phyloP scores from a whole-genome alignment of 2,888 invertebrate species.

The Emesis russula region DNA sequence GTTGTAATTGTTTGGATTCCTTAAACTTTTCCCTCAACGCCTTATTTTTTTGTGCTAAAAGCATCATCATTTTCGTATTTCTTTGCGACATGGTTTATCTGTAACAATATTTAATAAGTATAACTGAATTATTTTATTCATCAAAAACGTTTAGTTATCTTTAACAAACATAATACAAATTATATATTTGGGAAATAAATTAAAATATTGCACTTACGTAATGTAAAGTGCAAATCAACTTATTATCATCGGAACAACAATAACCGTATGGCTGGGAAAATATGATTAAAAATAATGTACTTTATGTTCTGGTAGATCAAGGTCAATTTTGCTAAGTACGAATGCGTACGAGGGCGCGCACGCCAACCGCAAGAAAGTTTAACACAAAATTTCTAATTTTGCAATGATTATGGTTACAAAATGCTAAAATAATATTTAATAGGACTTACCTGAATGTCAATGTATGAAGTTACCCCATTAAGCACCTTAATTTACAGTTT shows the following conservation, averaged over 20 bases:
- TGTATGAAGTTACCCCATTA: constrained; percentile 32
- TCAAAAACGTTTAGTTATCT: constrained; percentile 34
- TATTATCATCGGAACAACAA: constrained; percentile 36
- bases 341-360: constrained; percentile 34
- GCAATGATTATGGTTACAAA: constrained; percentile 32
- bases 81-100: constrained; percentile 38
- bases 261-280: constrained; percentile 30
- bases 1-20: constrained; percentile 51
- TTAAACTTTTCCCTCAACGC: constrained; percentile 50
- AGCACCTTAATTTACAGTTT: constrained; percentile 40
- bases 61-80: constrained; percentile 58
- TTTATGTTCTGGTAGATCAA: constrained; percentile 34
- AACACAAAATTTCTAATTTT: constrained; percentile 39
- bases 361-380: constrained; percentile 38
- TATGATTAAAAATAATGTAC: constrained; percentile 37
- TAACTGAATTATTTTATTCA: constrained; percentile 33
- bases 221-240: constrained; percentile 36
- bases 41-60: constrained; percentile 55
- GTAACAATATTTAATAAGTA: constrained; percentile 30
- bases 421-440: constrained; percentile 27
- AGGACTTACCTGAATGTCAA: constrained; percentile 37
- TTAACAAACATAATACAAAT: constrained; percentile 35
- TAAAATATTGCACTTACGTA: constrained; percentile 31
- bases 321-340: constrained; percentile 36
- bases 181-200: constrained; percentile 33